A percentile compares a stretch with the other conserved stretches of the same genome.
Conservation (phyloP, 2,888 invertebrate species). For the Pristionchus maxplancki region DNA sequence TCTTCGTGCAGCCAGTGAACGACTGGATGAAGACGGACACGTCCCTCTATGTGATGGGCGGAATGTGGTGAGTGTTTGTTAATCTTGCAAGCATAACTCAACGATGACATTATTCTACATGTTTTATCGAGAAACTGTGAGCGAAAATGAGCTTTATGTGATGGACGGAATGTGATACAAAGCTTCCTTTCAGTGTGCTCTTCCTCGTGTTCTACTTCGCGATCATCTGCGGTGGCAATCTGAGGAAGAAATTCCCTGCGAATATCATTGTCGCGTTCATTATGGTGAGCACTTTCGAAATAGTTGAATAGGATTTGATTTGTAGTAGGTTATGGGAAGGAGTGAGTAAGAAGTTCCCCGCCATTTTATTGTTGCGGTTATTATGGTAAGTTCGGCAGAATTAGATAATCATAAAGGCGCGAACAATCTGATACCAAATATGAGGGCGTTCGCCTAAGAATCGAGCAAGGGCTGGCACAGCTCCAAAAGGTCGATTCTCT, state of each 20-base stretch:
- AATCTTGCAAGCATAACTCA: not conserved
- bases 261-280: conserved; percentile 24
- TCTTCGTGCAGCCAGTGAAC: not conserved
- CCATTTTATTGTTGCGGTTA: not conserved
- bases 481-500: no score
- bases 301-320: no score
- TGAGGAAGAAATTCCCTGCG: not conserved
- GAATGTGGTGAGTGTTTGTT: not conserved
- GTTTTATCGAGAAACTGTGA: no score
- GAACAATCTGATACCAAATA: no score
- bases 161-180: not conserved
- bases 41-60: not conserved
- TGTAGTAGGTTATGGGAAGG: not conserved
- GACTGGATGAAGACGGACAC: not conserved
- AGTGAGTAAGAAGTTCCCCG: no score
- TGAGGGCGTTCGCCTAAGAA: no score
- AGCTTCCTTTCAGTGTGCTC: not conserved
- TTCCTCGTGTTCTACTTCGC: conserved; percentile 43
- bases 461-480: no score
- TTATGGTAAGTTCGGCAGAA: conserved; percentile 31
- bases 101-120: no score
- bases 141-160: no score
- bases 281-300: no score
- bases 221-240: not conserved
- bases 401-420: not conserved